Evolutionary conservation across 2,113 vertebrate genomes (phyloP).

Genomic region (Nematolebias whitei): DNA sequence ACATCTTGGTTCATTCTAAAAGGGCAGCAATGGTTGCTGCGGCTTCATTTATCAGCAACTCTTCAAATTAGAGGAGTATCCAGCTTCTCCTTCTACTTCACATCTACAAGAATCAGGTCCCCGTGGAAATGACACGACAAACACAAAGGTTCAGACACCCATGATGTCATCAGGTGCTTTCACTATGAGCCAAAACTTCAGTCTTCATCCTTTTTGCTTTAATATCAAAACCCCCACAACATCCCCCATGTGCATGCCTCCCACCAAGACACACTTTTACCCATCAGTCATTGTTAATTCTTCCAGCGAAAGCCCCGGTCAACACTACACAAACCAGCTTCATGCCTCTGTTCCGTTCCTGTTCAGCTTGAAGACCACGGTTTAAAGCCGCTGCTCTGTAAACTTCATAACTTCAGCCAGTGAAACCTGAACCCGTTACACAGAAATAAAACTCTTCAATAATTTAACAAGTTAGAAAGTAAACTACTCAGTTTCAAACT

Average conservation of each 20-base stretch:
- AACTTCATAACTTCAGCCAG: slow-evolving; percentile 80
- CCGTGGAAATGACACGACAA: slow-evolving; percentile 35
- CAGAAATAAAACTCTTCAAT: slow-evolving; percentile 73
- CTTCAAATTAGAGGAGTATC: slow-evolving; percentile 22
- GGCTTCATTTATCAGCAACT: slow-evolving; percentile 41
- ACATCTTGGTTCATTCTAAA: slow-evolving; percentile 35
- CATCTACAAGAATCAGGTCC: slow-evolving; percentile 32
- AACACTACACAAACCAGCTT: slow-evolving; percentile 9
- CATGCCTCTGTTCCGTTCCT: slow-evolving; percentile 33
- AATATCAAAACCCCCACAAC: slow-evolving; percentile 29
- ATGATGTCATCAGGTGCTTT: slow-evolving; percentile 66
- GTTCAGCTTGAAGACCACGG: slow-evolving; percentile 43
- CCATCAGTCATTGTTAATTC: slow-evolving; percentile 6
- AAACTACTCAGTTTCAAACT: slow-evolving; percentile 63
- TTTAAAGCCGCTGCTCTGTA: slow-evolving; percentile 55
- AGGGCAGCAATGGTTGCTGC: slow-evolving; percentile 44
- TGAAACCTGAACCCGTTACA: slow-evolving; percentile 72
- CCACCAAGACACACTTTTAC: not conserved
- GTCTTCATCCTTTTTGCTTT: slow-evolving; percentile 55
- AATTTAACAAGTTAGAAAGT: slow-evolving; percentile 72
- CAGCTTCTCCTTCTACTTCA: slow-evolving; percentile 28
- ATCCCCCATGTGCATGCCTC: slow-evolving; percentile 27
- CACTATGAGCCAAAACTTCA: slow-evolving; percentile 73
- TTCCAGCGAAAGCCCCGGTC: slow-evolving; percentile 6
- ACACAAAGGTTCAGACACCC: slow-evolving; percentile 64